These are phyloP conservation scores for Chunga burmeisteri DNA, from an alignment of 2,113 vertebrate genomes.

Conservation along the genomic window DNA sequence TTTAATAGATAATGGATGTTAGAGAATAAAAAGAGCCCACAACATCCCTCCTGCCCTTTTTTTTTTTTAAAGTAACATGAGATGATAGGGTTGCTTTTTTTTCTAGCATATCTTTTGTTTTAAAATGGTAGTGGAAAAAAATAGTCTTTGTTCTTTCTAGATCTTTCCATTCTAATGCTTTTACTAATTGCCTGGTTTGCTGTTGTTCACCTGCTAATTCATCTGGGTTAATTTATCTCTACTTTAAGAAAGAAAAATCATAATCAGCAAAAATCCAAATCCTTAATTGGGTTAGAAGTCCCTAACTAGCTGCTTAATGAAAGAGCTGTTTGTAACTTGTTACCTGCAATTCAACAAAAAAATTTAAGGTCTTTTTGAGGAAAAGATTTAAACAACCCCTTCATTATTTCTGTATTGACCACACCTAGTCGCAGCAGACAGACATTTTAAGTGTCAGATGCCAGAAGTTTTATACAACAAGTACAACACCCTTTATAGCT, in stretches of 20 bases:
- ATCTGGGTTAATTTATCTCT: not conserved
- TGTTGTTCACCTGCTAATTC: not conserved
- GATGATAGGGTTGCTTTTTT: too few relatives aligned
- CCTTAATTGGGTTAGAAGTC: not conserved
- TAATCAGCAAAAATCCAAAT: not conserved
- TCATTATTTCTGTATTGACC: not conserved
- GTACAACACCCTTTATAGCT: not conserved
- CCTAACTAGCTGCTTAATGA: not conserved
- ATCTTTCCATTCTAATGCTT: not conserved
- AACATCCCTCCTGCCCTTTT: accelerated
- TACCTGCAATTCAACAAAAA: not conserved
- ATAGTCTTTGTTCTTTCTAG: not conserved
- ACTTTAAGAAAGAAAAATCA: not conserved
- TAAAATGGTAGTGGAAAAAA: not conserved
- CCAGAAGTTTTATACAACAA: not conserved
- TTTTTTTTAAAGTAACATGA: not conserved
- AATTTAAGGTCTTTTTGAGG: not conserved
- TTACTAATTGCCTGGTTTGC: not conserved
- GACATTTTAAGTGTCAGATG: not conserved
- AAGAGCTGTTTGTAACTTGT: not conserved
- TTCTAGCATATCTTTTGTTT: not conserved
- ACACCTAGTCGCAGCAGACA: not conserved
- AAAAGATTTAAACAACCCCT: not conserved
- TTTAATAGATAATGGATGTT: not conserved
- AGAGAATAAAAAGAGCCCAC: not conserved